Evolutionary conservation across 2,888 invertebrate genomes (phyloP).

Genomic region (Aphodius granarius): DNA sequence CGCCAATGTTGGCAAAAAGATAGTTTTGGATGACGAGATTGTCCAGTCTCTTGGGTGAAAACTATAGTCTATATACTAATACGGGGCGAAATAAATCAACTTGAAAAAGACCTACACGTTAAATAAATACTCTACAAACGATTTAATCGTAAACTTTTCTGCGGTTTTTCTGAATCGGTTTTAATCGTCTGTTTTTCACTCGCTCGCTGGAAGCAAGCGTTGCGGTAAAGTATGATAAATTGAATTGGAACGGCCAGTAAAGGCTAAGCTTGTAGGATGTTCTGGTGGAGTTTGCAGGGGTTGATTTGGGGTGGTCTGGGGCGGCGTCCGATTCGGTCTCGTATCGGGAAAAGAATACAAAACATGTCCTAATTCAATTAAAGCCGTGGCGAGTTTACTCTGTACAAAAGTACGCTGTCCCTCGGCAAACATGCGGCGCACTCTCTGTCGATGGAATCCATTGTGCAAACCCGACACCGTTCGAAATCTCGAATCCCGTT

Average conservation of each 20-base stretch:
- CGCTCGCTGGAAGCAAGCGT: not conserved
- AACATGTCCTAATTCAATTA: constrained; percentile 10
- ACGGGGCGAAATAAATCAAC: not conserved
- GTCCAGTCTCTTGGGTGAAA: too few relatives aligned
- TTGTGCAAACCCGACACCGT: not conserved
- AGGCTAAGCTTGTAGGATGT: not conserved
- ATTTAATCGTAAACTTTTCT: not conserved
- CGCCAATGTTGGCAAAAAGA: not conserved
- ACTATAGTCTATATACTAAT: too few relatives aligned
- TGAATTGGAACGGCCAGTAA: not conserved
- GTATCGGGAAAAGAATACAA: constrained; percentile 7
- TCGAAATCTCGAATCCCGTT: not conserved
- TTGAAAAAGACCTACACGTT: not conserved
- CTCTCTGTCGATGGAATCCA: not conserved
- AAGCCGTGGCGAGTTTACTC: constrained; percentile 5
- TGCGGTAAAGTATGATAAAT: constrained; percentile 7
- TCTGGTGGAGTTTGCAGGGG: not conserved
- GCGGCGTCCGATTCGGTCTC: not conserved
- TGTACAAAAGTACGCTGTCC: not conserved
- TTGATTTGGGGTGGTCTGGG: not conserved
- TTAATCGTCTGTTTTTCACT: not conserved
- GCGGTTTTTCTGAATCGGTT: not conserved
- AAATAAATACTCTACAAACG: not conserved
- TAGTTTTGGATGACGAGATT: not conserved
- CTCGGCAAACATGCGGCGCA: not conserved